Percentiles rank a stretch among this genome's conserved stretches.
Conservation (phyloP, 1,140 invertebrate genomes). For the Fragariocoptes setiger region DNA sequence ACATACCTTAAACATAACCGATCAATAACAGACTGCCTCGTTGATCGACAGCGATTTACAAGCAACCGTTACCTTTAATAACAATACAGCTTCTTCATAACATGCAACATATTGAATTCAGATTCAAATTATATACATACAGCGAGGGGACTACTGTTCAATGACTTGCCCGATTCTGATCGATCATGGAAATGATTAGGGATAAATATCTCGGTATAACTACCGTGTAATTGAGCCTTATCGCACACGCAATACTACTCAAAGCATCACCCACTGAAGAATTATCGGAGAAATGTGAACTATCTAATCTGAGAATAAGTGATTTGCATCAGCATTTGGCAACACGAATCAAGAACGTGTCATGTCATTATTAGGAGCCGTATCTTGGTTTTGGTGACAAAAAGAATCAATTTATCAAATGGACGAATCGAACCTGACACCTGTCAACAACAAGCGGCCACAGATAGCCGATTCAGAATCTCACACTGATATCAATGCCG, state of each 20-base stretch:
- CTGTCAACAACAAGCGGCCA: background rate
- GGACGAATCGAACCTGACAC: background rate
- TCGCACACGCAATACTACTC: constrained; percentile 18
- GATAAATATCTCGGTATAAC: constrained; percentile 21
- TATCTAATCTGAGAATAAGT: constrained; percentile 38
- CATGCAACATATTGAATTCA: too few species aligned
- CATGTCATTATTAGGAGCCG: constrained; percentile 28
- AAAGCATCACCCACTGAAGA: constrained; percentile 34
- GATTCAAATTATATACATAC: too few species aligned
- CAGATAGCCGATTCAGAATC: background rate
- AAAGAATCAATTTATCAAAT: background rate
- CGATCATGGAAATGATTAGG: constrained; percentile 36
- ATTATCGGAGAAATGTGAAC: constrained; percentile 38
- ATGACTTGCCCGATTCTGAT: constrained; percentile 36
- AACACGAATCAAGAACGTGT: constrained; percentile 35
- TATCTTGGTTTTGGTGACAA: constrained; percentile 15
- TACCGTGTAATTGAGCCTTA: constrained; percentile 18
- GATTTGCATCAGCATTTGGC: constrained; percentile 37
- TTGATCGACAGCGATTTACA: too few species aligned
- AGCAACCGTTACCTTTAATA: too few species aligned
- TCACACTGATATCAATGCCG: background rate
- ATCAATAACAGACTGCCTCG: too few species aligned
- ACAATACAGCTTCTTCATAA: too few species aligned
- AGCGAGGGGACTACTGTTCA: constrained; percentile 32
- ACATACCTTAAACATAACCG: too few species aligned